Percentiles rank a stretch among this genome's conserved stretches.
These are phyloP conservation scores for Caradrina kadenii DNA, from an alignment of 2,888 invertebrate species.

Conservation along the genomic window DNA sequence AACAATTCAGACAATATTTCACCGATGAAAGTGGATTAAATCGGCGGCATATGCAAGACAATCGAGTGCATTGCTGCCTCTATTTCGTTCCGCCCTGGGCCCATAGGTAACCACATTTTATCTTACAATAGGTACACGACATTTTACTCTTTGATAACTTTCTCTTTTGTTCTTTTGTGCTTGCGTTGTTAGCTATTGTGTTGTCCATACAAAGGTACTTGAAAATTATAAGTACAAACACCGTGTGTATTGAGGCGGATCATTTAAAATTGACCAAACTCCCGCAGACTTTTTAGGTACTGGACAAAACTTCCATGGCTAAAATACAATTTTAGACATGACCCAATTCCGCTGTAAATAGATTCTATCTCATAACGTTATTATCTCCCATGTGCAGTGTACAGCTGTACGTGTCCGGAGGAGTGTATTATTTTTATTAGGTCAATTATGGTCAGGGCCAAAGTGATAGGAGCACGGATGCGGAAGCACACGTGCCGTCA, in stretches of 20 bases:
- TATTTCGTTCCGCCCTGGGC: conserved; percentile 99
- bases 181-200: conserved; percentile 54
- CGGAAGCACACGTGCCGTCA: conserved; percentile 70
- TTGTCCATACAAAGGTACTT: conserved; percentile 41
- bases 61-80: conserved; percentile 98
- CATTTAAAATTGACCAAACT: conserved; percentile 66
- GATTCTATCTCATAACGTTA: conserved; percentile 27
- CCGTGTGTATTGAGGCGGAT: conserved; percentile 71
- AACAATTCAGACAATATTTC: conserved; percentile 95
- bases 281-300: conserved; percentile 14
- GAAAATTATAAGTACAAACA: conserved; percentile 53
- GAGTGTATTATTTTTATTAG: conserved; percentile 68
- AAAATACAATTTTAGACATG: conserved; percentile 18
- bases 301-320: conserved; percentile 18
- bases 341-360: conserved; percentile 44
- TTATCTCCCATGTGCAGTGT: conserved; percentile 42
- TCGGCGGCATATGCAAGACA: conserved; percentile 98
- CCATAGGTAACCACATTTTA: conserved; percentile 93
- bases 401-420: conserved; percentile 63
- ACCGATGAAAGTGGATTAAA: conserved; percentile 98
- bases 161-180: conserved; percentile 63
- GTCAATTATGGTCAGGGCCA: conserved; percentile 67
- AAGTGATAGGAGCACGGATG: conserved; percentile 66
- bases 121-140: conserved; percentile 41
- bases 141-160: conserved; percentile 45